Evolutionary conservation across 2,113 vertebrate species (phyloP).

Genomic region (Siniperca chuatsi): DNA sequence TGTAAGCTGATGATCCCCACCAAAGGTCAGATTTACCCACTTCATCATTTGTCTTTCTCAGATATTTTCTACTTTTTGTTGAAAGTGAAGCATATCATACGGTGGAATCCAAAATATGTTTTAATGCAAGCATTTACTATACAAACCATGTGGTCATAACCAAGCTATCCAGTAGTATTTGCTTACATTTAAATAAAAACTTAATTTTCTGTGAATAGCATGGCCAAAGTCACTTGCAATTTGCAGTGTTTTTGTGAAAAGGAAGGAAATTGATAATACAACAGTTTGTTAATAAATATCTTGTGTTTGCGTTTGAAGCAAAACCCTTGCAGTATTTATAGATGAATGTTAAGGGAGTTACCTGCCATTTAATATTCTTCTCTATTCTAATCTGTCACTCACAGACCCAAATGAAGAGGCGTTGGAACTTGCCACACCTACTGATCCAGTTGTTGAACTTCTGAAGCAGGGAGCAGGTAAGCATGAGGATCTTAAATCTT

Average conservation of each 20-base stretch:
- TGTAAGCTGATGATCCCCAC: slow-evolving; percentile 97
- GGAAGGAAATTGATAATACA: too few relatives aligned
- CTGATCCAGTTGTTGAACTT: slow-evolving; percentile 88
- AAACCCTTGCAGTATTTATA: background rate
- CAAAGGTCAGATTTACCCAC: slow-evolving; percentile 86
- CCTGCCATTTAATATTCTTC: background rate
- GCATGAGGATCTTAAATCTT: background rate
- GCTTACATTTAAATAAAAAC: too few relatives aligned
- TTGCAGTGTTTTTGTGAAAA: too few relatives aligned
- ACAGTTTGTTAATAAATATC: too few relatives aligned
- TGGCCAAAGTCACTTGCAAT: too few relatives aligned
- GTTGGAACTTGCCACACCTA: slow-evolving; percentile 86
- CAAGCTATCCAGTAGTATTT: too few relatives aligned
- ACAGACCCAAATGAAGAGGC: slow-evolving; percentile 95
- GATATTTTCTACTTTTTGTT: background rate
- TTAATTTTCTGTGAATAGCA: too few relatives aligned
- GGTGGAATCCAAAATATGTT: background rate
- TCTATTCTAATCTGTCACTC: background rate
- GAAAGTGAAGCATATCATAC: background rate
- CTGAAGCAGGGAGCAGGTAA: slow-evolving; percentile 94
- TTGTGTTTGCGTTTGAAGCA: too few relatives aligned
- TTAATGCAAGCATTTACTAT: too few relatives aligned
- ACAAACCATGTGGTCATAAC: too few relatives aligned
- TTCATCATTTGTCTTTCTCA: background rate
- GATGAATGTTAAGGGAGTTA: background rate